Evolutionary conservation across 1,140 invertebrate genomes (phyloP).

Genomic region (Anastatus disparis): DNA sequence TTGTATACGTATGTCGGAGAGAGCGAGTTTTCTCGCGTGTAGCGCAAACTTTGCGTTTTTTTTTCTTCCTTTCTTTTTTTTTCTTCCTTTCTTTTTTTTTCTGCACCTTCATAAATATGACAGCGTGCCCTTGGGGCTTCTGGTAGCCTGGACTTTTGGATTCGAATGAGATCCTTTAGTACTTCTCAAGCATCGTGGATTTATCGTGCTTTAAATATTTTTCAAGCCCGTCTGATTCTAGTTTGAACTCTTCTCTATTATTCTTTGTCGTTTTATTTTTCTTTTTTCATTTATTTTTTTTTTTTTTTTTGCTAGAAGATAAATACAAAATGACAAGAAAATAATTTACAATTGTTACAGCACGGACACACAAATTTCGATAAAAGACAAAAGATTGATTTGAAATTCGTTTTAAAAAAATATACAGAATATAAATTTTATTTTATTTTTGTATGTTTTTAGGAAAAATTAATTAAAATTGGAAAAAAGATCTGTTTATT

Average conservation of each 20-base stretch:
- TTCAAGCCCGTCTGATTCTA: background rate
- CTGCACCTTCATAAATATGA: slow-evolving; percentile 47
- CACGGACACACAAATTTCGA: no score
- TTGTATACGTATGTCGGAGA: no score
- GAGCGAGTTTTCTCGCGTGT: slow-evolving; percentile 36
- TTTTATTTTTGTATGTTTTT: no score
- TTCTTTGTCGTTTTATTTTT: background rate
- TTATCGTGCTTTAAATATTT: slow-evolving; percentile 32
- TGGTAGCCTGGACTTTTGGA: background rate
- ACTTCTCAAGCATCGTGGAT: background rate
- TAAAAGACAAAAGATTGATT: no score
- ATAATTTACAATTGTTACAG: background rate
- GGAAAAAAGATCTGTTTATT: no score
- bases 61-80: no score
- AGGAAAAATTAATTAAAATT: no score
- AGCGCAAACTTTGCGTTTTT: slow-evolving; percentile 38
- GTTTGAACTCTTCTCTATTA: background rate
- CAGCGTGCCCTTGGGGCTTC: slow-evolving; percentile 43
- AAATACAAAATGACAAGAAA: background rate
- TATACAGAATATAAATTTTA: no score
- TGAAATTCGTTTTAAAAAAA: no score
- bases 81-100: no score
- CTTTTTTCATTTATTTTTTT: background rate
- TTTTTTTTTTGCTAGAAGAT: background rate
- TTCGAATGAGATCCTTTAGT: background rate